Evolutionary conservation across 2,888 invertebrate genomes (phyloP).

Genomic region (Podotricha telesiphe): DNA sequence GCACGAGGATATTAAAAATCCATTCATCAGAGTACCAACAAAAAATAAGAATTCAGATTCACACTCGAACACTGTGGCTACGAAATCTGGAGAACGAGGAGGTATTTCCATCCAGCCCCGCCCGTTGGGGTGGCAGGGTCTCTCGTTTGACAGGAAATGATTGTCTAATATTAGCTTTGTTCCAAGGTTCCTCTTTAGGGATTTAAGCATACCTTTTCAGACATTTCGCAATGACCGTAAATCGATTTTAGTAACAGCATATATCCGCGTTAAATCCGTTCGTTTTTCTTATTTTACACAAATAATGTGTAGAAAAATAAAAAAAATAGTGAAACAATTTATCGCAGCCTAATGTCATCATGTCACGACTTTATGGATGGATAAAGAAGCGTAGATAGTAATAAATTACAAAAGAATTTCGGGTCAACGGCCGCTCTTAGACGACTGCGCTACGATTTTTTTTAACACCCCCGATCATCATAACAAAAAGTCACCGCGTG

Average conservation of each 20-base stretch:
- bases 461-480: constrained; percentile 66
- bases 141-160: constrained; percentile 83
- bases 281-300: background rate
- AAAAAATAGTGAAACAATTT: constrained; percentile 18
- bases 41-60: constrained; percentile 80
- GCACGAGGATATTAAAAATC: constrained; percentile 78
- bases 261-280: constrained; percentile 6
- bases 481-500: constrained; percentile 65
- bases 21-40: constrained; percentile 74
- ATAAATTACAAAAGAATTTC: constrained; percentile 58
- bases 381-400: constrained; percentile 35
- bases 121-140: constrained; percentile 62
- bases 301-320: background rate
- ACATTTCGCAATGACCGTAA: constrained; percentile 40
- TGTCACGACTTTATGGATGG: constrained; percentile 56
- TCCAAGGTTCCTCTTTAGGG: constrained; percentile 79
- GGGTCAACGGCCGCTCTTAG: constrained; percentile 63
- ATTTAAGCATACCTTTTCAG: constrained; percentile 53
- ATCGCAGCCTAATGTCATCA: constrained; percentile 42
- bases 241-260: constrained; percentile 28
- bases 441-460: constrained; percentile 52
- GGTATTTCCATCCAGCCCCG: constrained; percentile 65
- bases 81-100: constrained; percentile 78
- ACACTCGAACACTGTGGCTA: constrained; percentile 75
- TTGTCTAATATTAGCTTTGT: constrained; percentile 84